Percentiles rank a stretch among this genome's conserved stretches.
These are phyloP conservation scores for Neotoma lepida DNA, from an alignment of 2,113 vertebrate species.

Conservation along the genomic window DNA sequence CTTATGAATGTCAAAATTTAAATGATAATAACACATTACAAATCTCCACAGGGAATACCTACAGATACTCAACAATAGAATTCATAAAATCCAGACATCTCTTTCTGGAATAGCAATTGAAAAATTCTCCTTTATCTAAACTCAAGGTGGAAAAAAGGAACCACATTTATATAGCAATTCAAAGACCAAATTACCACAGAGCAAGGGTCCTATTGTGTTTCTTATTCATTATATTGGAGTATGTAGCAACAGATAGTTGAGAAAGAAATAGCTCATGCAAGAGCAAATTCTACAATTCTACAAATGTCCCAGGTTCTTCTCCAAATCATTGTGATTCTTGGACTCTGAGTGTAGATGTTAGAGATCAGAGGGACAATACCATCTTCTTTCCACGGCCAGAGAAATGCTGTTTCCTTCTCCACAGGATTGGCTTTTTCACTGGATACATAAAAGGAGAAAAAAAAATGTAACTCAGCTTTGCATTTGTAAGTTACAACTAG, in stretches of 20 bases:
- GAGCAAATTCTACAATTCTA: not conserved
- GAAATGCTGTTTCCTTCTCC: not conserved
- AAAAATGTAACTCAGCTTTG: not conserved
- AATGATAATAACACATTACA: not conserved
- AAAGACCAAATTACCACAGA: not conserved
- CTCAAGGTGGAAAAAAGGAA: not conserved
- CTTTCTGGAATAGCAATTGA: not conserved
- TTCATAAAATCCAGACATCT: not conserved
- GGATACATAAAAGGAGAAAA: not conserved
- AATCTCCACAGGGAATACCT: not conserved
- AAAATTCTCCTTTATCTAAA: constrained; percentile 6
- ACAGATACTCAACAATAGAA: not conserved
- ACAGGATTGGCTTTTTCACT: not conserved
- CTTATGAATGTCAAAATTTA: not conserved
- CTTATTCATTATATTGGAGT: not conserved
- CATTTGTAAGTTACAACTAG: not conserved
- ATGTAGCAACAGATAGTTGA: not conserved
- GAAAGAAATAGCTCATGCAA: not conserved
- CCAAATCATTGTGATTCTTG: not conserved
- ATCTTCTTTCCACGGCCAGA: not conserved
- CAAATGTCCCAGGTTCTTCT: not conserved
- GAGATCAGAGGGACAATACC: not conserved
- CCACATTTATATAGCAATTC: not conserved
- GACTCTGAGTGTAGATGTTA: not conserved
- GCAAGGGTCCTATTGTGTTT: not conserved